Conservation (phyloP, 2,888 invertebrate genomes). For the Dynastes maya region DNA sequence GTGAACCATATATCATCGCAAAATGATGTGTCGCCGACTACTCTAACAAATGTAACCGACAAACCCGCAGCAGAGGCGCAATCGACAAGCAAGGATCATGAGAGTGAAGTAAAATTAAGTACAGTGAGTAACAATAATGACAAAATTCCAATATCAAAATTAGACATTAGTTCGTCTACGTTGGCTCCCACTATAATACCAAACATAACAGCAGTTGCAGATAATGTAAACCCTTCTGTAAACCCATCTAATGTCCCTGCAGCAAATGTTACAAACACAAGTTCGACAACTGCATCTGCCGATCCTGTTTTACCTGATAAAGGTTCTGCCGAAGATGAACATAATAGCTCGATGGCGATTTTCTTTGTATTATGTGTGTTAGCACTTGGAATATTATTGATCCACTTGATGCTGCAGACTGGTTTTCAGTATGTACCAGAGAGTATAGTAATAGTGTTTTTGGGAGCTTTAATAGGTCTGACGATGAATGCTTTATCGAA, state of each 20-base stretch:
- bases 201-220: conserved; percentile 12
- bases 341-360: conserved; percentile 96
- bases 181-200: conserved; percentile 46
- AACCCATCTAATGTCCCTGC: conserved; percentile 5
- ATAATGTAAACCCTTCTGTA: conserved; percentile 11
- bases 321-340: conserved; percentile 95
- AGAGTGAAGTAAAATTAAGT: conserved; percentile 9
- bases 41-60: conserved; percentile 42
- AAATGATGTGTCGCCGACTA: conserved; percentile 47
- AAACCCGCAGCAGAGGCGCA: conserved; percentile 24
- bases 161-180: conserved; percentile 25
- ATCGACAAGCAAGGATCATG: conserved; percentile 28
- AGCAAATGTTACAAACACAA: conserved; percentile 65
- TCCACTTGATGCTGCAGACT: conserved; percentile 95
- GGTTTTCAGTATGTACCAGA: conserved; percentile 98
- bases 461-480: conserved; percentile 94
- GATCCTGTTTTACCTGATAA: conserved; percentile 90
- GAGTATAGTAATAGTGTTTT: conserved; percentile 96
- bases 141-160: not conserved
- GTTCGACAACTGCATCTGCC: conserved; percentile 74
- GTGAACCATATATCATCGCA: conserved; percentile 52
- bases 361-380: conserved; percentile 98
- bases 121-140: conserved; percentile 22
- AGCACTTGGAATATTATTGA: conserved; percentile 93
- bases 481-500: conserved; percentile 91